Evolutionary conservation across 2,797 vertebrate genomes (phyloP), one percentile per base, ranked within the genome.

Genomic region (Ctenochaetus hawaiiensis): DNA sequence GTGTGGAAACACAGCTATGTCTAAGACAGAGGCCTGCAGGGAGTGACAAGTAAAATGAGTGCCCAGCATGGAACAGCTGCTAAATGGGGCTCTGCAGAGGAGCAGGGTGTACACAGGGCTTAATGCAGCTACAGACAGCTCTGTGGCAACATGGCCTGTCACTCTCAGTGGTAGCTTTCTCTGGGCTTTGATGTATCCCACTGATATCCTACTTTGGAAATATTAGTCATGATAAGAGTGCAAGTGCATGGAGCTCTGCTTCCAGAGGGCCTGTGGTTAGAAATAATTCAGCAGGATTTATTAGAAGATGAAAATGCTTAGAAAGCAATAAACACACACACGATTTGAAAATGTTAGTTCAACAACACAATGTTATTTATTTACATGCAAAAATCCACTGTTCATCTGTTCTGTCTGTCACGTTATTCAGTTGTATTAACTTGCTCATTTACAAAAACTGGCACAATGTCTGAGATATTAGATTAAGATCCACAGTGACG

Each of bases 11-110:
- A 48, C 52, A 58, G 67, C 69, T 83, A 79, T 87, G 88, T 87
- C 82, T 82, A 77, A 88, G 79, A 85, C 80, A 66, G 74, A 83
- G 75, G 70, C 85, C 85, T 37, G 5, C 48, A 43, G 86, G 81
- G 82, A 78, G 67, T 37, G 51, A 78, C 69, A 64, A 65, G 80
- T 59, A 63, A 84, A 81, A 76, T 59, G 68, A 86, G 81, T 58
- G 45, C 66, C 68, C 67, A 77, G 79, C 81, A 81, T 74, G 72
- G 79, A 91, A 76, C 92, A 91, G 90, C 89, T 93, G 92, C 82
- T 90, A 83, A 85, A 83, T 73, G 74, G 62, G 72, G 75, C 62
- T 85, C 78, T 72, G 75, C 66, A 30, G 61, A 84, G 75, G 66
- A 82, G 67, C 76, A 68, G 20, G 37, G 68, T 66, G 66, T 1